phyloP scores from a whole-genome alignment of 2,797 vertebrate genomes.

The Rhinophrynus dorsalis region DNA sequence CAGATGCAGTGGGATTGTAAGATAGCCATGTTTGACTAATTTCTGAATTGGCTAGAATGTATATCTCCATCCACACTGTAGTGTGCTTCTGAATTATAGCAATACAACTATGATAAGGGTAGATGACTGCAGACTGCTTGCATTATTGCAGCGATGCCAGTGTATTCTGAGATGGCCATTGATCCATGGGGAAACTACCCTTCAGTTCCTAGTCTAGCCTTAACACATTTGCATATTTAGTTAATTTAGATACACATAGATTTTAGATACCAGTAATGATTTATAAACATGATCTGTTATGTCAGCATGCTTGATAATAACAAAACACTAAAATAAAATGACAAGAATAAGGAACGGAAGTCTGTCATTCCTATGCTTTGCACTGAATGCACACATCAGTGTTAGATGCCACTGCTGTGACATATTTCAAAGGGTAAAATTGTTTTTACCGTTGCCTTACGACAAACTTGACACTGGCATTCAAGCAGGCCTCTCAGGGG shows the following conservation, averaged over 20 bases:
- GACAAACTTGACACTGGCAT: slow-evolving; percentile 50
- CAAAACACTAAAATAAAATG: slow-evolving; percentile 46
- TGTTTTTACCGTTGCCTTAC: slow-evolving; percentile 28
- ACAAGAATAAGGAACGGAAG: slow-evolving; percentile 28
- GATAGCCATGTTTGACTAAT: too few relatives aligned
- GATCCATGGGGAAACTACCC: too few relatives aligned
- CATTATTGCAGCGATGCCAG: too few relatives aligned
- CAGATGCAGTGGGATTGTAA: too few relatives aligned
- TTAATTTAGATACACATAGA: too few relatives aligned
- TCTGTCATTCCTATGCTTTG: slow-evolving; percentile 49
- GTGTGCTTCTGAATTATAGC: background rate
- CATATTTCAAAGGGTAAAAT: slow-evolving; percentile 52
- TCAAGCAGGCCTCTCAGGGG: slow-evolving; percentile 40
- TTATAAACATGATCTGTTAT: slow-evolving; percentile 41
- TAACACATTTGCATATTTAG: too few relatives aligned
- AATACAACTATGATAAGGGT: background rate
- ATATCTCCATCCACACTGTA: too few relatives aligned
- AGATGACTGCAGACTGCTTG: background rate
- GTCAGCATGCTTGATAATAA: slow-evolving; percentile 49
- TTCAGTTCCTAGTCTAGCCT: too few relatives aligned
- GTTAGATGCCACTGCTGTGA: slow-evolving; percentile 48
- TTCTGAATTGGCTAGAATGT: too few relatives aligned
- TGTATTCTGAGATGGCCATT: too few relatives aligned
- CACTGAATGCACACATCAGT: slow-evolving; percentile 48
- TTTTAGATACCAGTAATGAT: slow-evolving; percentile 47